Evolutionary conservation across 2,888 invertebrate species (phyloP).

Genomic region (Arctia plantaginis): DNA sequence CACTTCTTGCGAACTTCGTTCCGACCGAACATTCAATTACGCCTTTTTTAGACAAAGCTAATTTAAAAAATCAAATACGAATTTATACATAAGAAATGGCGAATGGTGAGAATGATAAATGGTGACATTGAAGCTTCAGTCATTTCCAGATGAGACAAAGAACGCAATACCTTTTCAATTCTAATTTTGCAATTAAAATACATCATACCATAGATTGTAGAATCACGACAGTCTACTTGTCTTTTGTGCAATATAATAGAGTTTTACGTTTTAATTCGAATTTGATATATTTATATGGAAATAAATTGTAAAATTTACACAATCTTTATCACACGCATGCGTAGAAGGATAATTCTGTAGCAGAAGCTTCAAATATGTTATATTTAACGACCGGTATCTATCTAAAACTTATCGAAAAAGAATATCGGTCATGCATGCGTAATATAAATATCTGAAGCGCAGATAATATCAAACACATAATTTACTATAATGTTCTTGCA

Average conservation of each 20-base stretch:
- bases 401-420: not conserved
- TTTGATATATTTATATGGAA: not conserved
- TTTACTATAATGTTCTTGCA: not conserved
- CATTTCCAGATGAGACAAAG: not conserved
- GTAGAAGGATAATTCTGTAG: not conserved
- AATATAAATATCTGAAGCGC: not conserved
- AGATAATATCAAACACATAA: conserved; percentile 10
- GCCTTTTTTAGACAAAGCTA: too few relatives aligned
- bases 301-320: not conserved
- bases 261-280: not conserved
- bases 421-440: not conserved
- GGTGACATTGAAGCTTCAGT: not conserved
- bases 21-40: too few relatives aligned
- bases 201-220: not conserved
- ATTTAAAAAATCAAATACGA: not conserved
- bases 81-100: not conserved
- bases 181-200: not conserved
- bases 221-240: not conserved
- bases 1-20: too few relatives aligned
- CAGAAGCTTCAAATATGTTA: not conserved
- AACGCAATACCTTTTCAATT: not conserved
- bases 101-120: not conserved
- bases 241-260: not conserved
- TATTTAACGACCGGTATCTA: not conserved
- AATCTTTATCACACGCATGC: not conserved